Evolutionary conservation across 2,797 vertebrate genomes (phyloP).

Genomic region (Acestrorhynchus altus): DNA sequence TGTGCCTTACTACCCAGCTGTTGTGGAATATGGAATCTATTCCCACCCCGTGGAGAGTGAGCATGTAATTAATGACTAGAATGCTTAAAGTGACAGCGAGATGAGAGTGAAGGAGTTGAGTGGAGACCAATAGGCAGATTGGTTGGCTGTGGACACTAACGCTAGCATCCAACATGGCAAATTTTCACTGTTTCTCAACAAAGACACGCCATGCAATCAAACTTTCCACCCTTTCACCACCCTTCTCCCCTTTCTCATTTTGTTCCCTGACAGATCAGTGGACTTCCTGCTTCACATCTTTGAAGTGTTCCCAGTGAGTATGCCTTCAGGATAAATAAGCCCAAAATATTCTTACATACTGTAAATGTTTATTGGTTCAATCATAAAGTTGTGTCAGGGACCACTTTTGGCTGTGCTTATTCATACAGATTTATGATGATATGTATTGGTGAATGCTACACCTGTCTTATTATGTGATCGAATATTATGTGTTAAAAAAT

Average conservation of each 20-base stretch:
- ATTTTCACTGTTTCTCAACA: slow-evolving; percentile 53
- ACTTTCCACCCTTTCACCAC: slow-evolving; percentile 11
- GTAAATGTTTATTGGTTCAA: neutral
- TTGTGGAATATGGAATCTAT: slow-evolving; percentile 65
- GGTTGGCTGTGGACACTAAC: slow-evolving; percentile 58
- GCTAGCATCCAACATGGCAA: slow-evolving; percentile 55
- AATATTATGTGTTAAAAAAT: too few species aligned
- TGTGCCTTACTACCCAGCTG: slow-evolving; percentile 74
- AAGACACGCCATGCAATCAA: slow-evolving; percentile 51
- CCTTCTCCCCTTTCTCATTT: slow-evolving; percentile 38
- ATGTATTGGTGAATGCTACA: neutral
- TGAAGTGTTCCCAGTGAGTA: slow-evolving; percentile 87
- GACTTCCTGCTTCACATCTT: slow-evolving; percentile 89
- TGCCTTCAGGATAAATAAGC: neutral
- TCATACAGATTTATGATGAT: too few species aligned
- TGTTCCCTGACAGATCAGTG: slow-evolving; percentile 81
- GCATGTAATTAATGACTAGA: slow-evolving; percentile 77
- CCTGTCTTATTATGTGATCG: neutral
- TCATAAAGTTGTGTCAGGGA: neutral
- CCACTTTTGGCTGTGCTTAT: neutral
- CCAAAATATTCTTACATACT: neutral
- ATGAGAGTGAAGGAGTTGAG: slow-evolving; percentile 59
- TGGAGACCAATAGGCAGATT: slow-evolving; percentile 59
- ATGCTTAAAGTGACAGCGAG: slow-evolving; percentile 73
- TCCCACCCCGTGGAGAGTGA: slow-evolving; percentile 69